These are phyloP conservation scores for Chelidonichthys spinosus DNA, from an alignment of 2,797 vertebrate genomes.

Conservation along the genomic window DNA sequence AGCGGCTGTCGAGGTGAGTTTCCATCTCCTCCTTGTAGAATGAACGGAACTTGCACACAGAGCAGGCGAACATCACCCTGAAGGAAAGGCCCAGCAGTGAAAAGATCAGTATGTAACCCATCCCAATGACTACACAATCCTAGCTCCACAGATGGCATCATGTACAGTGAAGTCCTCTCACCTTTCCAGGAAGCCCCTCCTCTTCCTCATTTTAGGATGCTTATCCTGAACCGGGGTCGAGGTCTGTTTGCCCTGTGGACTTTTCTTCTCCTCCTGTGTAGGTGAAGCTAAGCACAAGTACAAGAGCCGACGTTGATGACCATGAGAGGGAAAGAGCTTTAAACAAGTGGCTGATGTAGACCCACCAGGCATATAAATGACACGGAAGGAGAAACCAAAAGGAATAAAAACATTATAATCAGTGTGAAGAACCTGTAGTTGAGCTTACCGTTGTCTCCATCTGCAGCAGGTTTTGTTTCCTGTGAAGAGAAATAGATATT, in stretches of 20 bases:
- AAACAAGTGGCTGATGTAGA: no score
- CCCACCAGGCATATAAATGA: no score
- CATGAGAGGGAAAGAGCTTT: no score
- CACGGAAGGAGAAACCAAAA: no score
- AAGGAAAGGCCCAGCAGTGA: background rate
- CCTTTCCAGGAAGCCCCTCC: constrained; percentile 94
- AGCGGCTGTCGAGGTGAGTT: constrained; percentile 91
- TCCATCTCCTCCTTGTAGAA: constrained; percentile 95
- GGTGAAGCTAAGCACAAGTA: constrained; percentile 55
- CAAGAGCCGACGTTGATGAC: no score
- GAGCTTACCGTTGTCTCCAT: constrained; percentile 71
- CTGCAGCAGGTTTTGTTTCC: constrained; percentile 62
- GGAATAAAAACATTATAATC: no score
- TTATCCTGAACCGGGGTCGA: constrained; percentile 82
- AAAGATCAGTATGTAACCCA: background rate
- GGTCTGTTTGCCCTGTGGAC: constrained; percentile 82
- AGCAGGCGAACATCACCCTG: constrained; percentile 95
- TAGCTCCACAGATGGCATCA: background rate
- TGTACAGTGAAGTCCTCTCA: constrained; percentile 60
- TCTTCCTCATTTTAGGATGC: constrained; percentile 87
- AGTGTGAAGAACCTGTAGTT: background rate
- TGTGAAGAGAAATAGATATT: constrained; percentile 29
- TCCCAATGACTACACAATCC: background rate
- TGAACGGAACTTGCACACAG: constrained; percentile 93
- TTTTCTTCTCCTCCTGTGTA: constrained; percentile 85